These are phyloP conservation scores for Romanogobio albipinnatus DNA, from an alignment of 2,113 vertebrate species.

Conservation along the genomic window DNA sequence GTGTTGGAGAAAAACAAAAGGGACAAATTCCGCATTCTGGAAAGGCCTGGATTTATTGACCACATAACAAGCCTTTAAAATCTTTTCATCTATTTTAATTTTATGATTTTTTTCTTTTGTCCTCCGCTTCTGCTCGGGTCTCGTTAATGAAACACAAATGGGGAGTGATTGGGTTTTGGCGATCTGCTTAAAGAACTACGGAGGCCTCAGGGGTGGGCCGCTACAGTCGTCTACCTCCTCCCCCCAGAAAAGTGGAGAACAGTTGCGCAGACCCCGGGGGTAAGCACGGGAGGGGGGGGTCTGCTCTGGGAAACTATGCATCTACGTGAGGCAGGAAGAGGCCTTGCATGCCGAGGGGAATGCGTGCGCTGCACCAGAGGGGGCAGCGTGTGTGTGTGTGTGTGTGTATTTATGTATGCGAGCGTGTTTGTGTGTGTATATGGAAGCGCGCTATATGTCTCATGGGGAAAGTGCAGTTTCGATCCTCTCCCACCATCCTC, in stretches of 20 bases:
- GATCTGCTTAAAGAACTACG: conserved; percentile 41
- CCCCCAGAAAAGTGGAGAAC: conserved; percentile 36
- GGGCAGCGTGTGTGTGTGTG: neutral
- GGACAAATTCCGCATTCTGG: conserved; percentile 56
- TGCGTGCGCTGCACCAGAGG: conserved; percentile 48
- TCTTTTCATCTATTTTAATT: neutral
- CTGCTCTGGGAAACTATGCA: conserved; percentile 71
- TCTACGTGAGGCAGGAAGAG: conserved; percentile 77
- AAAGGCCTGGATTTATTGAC: conserved; percentile 66
- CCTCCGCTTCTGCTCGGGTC: conserved; percentile 56
- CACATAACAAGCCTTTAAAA: conserved; percentile 66
- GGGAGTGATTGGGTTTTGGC: conserved; percentile 60
- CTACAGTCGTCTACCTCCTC: conserved; percentile 4
- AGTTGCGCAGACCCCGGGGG: conserved; percentile 43
- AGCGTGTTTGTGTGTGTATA: conserved; percentile 38
- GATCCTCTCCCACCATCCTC: conserved; percentile 53
- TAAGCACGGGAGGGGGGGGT: conserved; percentile 45
- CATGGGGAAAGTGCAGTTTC: conserved; percentile 63
- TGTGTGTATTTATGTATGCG: neutral
- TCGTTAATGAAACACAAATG: conserved; percentile 75
- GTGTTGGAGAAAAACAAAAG: conserved; percentile 37
- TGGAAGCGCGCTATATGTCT: conserved; percentile 52
- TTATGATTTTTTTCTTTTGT: conserved; percentile 68
- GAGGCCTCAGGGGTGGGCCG: conserved; percentile 14
- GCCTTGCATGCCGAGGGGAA: conserved; percentile 56